Conservation (phyloP, 2,113 vertebrate genomes). For the Ciconia stormi region DNA sequence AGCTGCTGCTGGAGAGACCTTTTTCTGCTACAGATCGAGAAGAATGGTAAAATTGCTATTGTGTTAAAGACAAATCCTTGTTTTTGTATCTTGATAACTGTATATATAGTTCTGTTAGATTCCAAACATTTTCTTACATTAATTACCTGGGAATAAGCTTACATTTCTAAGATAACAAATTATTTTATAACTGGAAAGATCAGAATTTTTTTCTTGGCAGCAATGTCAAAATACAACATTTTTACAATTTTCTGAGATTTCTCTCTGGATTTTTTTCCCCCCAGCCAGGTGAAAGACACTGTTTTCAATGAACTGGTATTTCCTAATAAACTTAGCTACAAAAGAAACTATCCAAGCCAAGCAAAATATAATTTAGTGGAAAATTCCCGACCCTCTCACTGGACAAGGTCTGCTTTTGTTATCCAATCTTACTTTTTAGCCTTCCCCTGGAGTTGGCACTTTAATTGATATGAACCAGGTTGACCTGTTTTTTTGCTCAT, state of each 20-base stretch:
- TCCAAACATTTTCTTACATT: not conserved
- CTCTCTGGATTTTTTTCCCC: not conserved
- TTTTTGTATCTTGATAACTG: not conserved
- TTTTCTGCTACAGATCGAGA: not conserved
- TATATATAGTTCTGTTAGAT: not conserved
- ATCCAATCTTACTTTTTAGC: not conserved
- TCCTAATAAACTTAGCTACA: not conserved
- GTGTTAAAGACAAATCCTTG: not conserved
- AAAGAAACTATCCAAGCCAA: not conserved
- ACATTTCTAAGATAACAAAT: not conserved
- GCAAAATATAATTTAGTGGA: slow-evolving; percentile 1
- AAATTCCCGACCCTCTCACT: not conserved
- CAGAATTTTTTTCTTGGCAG: not conserved
- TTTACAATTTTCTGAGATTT: not conserved
- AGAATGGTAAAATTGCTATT: not conserved
- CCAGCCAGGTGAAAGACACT: not conserved
- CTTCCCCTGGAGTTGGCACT: not conserved
- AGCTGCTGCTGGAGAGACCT: slow-evolving; percentile 33
- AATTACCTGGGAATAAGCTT: not conserved
- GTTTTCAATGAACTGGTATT: not conserved
- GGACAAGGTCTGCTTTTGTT: slow-evolving; percentile 38
- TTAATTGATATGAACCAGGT: slow-evolving; percentile 55
- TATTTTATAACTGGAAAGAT: not conserved
- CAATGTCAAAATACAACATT: not conserved
- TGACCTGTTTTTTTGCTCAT: slow-evolving; percentile 20